Evolutionary conservation across 1,140 invertebrate genomes (phyloP).

Genomic region (Callitettix versicolor): DNA sequence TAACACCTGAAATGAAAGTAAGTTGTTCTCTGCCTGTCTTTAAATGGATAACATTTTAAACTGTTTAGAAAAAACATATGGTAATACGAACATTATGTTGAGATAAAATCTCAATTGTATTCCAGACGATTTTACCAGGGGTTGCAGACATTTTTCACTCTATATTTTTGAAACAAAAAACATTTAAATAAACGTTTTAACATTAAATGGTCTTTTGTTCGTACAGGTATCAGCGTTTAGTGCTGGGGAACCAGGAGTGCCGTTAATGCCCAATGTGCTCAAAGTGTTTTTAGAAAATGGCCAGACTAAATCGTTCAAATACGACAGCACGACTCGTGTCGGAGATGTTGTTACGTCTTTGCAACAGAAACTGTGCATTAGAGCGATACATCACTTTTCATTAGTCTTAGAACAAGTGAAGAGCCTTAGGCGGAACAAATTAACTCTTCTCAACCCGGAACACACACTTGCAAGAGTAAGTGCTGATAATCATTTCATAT

Average conservation of each 20-base stretch:
- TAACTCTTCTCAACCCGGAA: slow-evolving; percentile 70
- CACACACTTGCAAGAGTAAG: slow-evolving; percentile 74
- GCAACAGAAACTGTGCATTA: slow-evolving; percentile 74
- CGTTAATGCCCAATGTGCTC: slow-evolving; percentile 84
- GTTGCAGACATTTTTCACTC: too few relatives aligned
- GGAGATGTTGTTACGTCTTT: slow-evolving; percentile 76
- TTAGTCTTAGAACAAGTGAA: slow-evolving; percentile 85
- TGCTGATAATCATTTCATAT: slow-evolving; percentile 6
- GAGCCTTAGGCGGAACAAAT: slow-evolving; percentile 68
- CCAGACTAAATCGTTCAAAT: slow-evolving; percentile 93
- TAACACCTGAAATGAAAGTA: too few relatives aligned
- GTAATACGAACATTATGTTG: too few relatives aligned
- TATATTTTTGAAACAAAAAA: too few relatives aligned
- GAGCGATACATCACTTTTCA: slow-evolving; percentile 71
- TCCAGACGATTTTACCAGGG: too few relatives aligned
- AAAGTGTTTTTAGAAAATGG: slow-evolving; percentile 91
- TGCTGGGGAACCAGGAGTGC: slow-evolving; percentile 64
- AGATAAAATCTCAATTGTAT: too few relatives aligned
- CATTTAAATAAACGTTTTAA: too few relatives aligned
- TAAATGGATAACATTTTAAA: too few relatives aligned
- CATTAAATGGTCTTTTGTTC: too few relatives aligned
- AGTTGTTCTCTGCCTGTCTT: too few relatives aligned
- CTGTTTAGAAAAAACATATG: too few relatives aligned
- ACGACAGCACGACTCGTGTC: slow-evolving; percentile 80
- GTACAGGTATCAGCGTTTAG: slow-evolving; percentile 65